A percentile compares a stretch with the other conserved stretches of the same genome.
Evolutionary conservation across 30 jellyfish, hydroid and myxozoan species (phyloP).

Genomic region (Phacellophora camtschatica): DNA sequence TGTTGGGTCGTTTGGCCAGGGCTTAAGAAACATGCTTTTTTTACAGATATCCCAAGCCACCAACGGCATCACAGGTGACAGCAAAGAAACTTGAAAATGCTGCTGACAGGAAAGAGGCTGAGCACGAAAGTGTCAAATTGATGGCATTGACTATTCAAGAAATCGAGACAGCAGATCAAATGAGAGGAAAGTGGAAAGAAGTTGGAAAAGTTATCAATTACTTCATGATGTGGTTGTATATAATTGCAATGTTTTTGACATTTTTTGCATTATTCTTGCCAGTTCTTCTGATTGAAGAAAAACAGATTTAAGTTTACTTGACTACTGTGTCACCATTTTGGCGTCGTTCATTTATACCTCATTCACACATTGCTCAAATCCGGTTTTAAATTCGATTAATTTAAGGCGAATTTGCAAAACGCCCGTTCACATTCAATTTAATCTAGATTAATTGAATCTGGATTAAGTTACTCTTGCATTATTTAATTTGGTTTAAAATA

Average conservation of each 20-base stretch:
- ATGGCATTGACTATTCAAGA: slow-evolving; percentile 68
- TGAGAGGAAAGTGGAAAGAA: slow-evolving; percentile 59
- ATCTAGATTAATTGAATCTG: too few relatives aligned
- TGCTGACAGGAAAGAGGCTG: slow-evolving; percentile 48
- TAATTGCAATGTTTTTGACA: slow-evolving; percentile 34
- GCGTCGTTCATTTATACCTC: too few relatives aligned
- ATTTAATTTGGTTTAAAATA: too few relatives aligned
- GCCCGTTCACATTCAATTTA: too few relatives aligned
- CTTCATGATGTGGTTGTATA: slow-evolving; percentile 65
- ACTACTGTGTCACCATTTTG: too few relatives aligned
- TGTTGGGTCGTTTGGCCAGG: too few relatives aligned
- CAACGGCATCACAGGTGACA: slow-evolving; percentile 1
- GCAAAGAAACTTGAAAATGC: slow-evolving; percentile 49
- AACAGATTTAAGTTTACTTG: not conserved
- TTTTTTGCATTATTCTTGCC: slow-evolving; percentile 59
- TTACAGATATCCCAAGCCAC: too few relatives aligned
- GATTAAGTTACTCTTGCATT: too few relatives aligned
- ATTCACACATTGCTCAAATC: too few relatives aligned
- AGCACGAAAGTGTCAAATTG: slow-evolving; percentile 61
- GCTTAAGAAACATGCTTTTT: too few relatives aligned
- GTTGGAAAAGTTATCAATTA: slow-evolving; percentile 72
- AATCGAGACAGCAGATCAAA: slow-evolving; percentile 10
- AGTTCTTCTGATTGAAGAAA: slow-evolving; percentile 6
- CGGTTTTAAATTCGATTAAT: too few relatives aligned
- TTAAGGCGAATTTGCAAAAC: too few relatives aligned